Conservation (phyloP, 1,140 invertebrate species). For the Solen grandis region DNA sequence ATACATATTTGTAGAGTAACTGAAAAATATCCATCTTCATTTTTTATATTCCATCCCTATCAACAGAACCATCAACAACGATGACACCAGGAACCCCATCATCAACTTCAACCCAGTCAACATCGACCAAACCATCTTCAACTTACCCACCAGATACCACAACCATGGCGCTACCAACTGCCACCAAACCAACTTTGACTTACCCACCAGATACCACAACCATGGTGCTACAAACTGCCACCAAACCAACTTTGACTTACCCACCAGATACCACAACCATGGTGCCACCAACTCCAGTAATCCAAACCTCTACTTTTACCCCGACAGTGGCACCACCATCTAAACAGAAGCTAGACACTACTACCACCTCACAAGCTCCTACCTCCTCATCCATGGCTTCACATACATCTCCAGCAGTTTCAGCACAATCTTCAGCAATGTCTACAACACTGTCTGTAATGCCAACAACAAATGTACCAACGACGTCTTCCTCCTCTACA, state of each 20-base stretch:
- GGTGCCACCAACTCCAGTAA: background rate
- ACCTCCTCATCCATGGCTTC: conserved; percentile 38
- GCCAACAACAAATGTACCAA: conserved; percentile 14
- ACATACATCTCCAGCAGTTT: conserved; percentile 38
- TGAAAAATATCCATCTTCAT: too few relatives aligned
- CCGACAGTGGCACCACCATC: background rate
- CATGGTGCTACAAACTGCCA: background rate
- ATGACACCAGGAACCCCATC: background rate
- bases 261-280: background rate
- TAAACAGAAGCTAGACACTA: conserved; percentile 22
- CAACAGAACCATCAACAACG: background rate
- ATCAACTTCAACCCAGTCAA: too few relatives aligned
- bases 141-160: background rate
- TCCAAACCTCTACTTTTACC: background rate
- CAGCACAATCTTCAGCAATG: conserved; percentile 30
- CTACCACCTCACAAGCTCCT: conserved; percentile 42
- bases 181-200: conserved; percentile 32
- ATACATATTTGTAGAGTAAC: too few relatives aligned
- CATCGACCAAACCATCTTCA: background rate
- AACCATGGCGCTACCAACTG: conserved; percentile 7
- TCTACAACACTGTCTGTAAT: conserved; percentile 22
- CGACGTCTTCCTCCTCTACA: conserved; percentile 31
- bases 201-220: background rate
- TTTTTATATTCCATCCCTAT: too few relatives aligned
- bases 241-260: background rate